Evolutionary conservation across 2,113 vertebrate species (phyloP).

Genomic region (Phylloscopus whistleri): DNA sequence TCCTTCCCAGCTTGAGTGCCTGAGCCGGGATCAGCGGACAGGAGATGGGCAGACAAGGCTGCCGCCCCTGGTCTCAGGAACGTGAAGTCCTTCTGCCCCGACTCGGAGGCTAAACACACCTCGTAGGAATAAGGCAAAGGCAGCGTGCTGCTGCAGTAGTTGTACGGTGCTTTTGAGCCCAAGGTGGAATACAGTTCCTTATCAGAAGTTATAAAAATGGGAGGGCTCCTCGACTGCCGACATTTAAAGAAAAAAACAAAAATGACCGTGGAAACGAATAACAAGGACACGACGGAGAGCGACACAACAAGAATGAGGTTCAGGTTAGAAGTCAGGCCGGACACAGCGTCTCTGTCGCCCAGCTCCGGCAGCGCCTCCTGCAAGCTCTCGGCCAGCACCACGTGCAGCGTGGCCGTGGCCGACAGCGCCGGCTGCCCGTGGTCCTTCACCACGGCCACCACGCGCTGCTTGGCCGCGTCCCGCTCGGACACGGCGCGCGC

Average conservation of each 20-base stretch:
- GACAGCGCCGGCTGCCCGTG: conserved; percentile 73
- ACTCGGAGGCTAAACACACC: conserved; percentile 20
- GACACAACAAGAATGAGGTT: conserved; percentile 67
- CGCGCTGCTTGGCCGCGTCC: conserved; percentile 62
- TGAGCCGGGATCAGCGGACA: background rate
- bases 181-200: conserved; percentile 24
- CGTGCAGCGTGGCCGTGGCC: conserved; percentile 74
- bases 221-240: conserved; percentile 53
- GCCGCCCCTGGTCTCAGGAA: background rate
- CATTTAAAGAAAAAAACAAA: conserved; percentile 68
- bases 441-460: conserved; percentile 70
- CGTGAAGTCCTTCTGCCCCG: conserved; percentile 3
- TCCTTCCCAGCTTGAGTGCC: background rate
- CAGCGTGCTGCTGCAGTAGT: conserved; percentile 22
- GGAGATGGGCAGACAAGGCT: background rate
- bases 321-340: conserved; percentile 4
- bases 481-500: conserved; percentile 42
- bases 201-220: conserved; percentile 25
- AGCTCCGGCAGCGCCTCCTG: conserved; percentile 74
- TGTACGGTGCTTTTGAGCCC: background rate
- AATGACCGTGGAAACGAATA: conserved; percentile 69
- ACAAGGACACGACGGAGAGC: conserved; percentile 48
- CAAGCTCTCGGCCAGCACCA: conserved; percentile 79
- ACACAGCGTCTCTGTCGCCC: background rate
- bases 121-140: conserved; percentile 46